Evolutionary conservation across 2,888 invertebrate species (phyloP).

Genomic region (Bellardia bayeri): DNA sequence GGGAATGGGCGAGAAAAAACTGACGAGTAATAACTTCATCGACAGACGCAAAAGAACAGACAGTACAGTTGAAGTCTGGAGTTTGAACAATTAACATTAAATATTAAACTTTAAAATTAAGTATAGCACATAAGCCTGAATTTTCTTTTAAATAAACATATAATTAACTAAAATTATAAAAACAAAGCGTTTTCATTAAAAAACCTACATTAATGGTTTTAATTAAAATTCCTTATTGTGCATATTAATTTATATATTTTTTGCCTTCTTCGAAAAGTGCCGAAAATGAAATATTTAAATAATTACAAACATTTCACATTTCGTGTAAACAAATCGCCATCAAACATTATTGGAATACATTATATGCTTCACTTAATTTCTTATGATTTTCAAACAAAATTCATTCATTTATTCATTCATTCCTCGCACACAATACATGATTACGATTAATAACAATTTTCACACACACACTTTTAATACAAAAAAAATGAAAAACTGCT

Average conservation of each 20-base stretch:
- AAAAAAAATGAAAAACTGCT: constrained; percentile 27
- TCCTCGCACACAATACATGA: constrained; percentile 6
- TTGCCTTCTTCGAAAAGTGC: constrained; percentile 19
- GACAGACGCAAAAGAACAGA: no score
- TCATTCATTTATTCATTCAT: background rate
- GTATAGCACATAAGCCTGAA: no score
- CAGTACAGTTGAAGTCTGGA: no score
- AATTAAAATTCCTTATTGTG: constrained; percentile 12
- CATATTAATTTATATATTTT: background rate
- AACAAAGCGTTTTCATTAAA: no score
- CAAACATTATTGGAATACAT: constrained; percentile 44
- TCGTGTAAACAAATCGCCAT: constrained; percentile 59
- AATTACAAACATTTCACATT: constrained; percentile 55
- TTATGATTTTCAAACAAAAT: constrained; percentile 28
- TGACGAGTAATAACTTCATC: no score
- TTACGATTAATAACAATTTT: constrained; percentile 32
- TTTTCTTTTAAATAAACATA: no score
- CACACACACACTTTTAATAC: constrained; percentile 29
- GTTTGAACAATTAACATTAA: no score
- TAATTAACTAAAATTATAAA: no score
- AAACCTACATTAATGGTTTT: no score
- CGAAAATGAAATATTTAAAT: constrained; percentile 50
- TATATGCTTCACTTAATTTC: constrained; percentile 38
- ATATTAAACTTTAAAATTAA: no score
- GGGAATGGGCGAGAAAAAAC: no score